Conservation (phyloP, 2,888 invertebrate genomes). For the Priocnemis perturbator region DNA sequence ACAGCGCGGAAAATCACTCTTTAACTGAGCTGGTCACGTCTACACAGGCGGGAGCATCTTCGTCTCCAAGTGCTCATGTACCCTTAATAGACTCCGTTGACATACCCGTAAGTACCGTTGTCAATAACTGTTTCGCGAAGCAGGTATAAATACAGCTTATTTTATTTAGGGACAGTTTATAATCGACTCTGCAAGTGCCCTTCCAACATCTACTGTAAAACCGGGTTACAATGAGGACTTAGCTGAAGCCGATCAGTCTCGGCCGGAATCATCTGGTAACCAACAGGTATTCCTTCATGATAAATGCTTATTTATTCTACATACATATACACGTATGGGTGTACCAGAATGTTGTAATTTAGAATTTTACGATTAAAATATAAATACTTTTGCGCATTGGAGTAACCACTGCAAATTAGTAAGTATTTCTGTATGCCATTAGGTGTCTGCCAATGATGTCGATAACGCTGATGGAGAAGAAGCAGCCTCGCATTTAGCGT, state of each 20-base stretch:
- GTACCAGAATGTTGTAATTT: no score
- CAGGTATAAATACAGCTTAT: not conserved
- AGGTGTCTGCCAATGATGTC: slow-evolving; percentile 43
- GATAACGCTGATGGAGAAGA: slow-evolving; percentile 50
- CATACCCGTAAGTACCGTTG: slow-evolving; percentile 36
- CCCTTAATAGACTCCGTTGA: slow-evolving; percentile 48
- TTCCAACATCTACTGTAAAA: slow-evolving; percentile 51
- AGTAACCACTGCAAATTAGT: no score
- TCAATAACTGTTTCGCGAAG: not conserved
- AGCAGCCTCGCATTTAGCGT: slow-evolving; percentile 32
- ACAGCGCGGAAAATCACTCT: slow-evolving; percentile 55
- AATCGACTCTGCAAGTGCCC: slow-evolving; percentile 40
- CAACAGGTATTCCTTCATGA: slow-evolving; percentile 56
- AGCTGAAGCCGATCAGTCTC: slow-evolving; percentile 88
- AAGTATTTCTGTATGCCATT: no score
- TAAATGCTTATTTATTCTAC: no score
- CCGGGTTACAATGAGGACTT: slow-evolving; percentile 82
- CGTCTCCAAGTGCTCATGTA: slow-evolving; percentile 39
- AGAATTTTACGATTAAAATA: not conserved
- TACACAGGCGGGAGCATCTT: slow-evolving; percentile 38
- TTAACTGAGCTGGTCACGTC: slow-evolving; percentile 33
- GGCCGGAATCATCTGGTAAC: slow-evolving; percentile 73
- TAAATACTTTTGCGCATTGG: no score
- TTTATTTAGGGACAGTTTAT: slow-evolving; percentile 48
- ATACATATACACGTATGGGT: no score